These are phyloP conservation scores for Antitype chi DNA, from an alignment of 2,888 invertebrate species.

Conservation along the genomic window DNA sequence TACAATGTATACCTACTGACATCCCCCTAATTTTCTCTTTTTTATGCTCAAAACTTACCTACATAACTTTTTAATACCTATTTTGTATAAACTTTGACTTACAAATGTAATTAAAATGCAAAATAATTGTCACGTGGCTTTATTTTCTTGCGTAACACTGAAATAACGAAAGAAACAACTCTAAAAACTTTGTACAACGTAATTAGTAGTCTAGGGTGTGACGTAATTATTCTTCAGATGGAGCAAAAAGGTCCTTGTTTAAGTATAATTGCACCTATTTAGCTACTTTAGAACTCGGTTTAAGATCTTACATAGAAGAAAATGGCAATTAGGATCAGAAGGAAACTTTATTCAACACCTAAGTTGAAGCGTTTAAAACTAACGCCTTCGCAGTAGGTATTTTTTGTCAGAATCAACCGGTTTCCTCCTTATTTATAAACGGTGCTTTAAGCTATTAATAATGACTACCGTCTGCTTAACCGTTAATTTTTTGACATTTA, in stretches of 20 bases:
- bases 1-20: background rate
- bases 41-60: background rate
- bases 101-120: slow-evolving; percentile 20
- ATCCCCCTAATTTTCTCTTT: no score
- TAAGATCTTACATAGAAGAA: slow-evolving; percentile 1
- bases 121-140: slow-evolving; percentile 16
- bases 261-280: slow-evolving; percentile 35
- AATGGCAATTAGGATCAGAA: slow-evolving; percentile 1
- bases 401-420: background rate
- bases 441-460: background rate
- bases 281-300: slow-evolving; percentile 13
- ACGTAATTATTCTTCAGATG: slow-evolving; percentile 50
- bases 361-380: background rate
- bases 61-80: background rate
- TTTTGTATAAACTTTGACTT: background rate
- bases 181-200: slow-evolving; percentile 43
- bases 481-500: background rate
- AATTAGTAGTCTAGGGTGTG: slow-evolving; percentile 48
- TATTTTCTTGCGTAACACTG: slow-evolving; percentile 13
- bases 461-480: background rate
- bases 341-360: slow-evolving; percentile 8
- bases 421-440: background rate
- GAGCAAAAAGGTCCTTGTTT: slow-evolving; percentile 47
- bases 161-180: slow-evolving; percentile 19
- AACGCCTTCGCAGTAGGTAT: background rate